Percentiles rank a stretch among this genome's conserved stretches.
Evolutionary conservation across 2,888 invertebrate species (phyloP).

Genomic region (Epistrophe eligans): DNA sequence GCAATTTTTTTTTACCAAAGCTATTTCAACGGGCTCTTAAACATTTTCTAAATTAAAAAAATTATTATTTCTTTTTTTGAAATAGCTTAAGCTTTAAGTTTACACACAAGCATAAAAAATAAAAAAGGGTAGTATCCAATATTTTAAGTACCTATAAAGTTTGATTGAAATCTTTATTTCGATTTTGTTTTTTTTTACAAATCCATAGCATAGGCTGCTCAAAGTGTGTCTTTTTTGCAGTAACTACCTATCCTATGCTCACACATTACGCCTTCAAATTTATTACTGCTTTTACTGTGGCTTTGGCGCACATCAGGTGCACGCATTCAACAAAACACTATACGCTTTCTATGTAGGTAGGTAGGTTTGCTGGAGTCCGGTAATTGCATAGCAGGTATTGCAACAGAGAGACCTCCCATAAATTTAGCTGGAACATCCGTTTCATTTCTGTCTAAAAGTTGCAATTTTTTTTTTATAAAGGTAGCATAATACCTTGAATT

Average conservation of each 20-base stretch:
- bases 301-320: slow-evolving; percentile 10
- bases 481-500: not conserved
- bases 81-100: no score
- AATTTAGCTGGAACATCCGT: slow-evolving; percentile 66
- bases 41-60: no score
- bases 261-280: slow-evolving; percentile 55
- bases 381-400: not conserved
- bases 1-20: no score
- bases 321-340: not conserved
- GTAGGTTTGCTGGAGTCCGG: not conserved
- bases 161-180: no score
- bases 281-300: not conserved
- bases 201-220: not conserved
- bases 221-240: no score
- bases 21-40: no score
- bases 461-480: slow-evolving; percentile 20
- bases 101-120: no score
- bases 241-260: not conserved
- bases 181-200: no score
- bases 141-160: no score
- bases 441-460: slow-evolving; percentile 58
- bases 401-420: slow-evolving; percentile 59
- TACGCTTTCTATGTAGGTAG: not conserved
- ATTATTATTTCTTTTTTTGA: no score
- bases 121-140: no score